These are phyloP conservation scores for Cephalotes varians DNA, from an alignment of 2,888 invertebrate species.

Conservation along the genomic window DNA sequence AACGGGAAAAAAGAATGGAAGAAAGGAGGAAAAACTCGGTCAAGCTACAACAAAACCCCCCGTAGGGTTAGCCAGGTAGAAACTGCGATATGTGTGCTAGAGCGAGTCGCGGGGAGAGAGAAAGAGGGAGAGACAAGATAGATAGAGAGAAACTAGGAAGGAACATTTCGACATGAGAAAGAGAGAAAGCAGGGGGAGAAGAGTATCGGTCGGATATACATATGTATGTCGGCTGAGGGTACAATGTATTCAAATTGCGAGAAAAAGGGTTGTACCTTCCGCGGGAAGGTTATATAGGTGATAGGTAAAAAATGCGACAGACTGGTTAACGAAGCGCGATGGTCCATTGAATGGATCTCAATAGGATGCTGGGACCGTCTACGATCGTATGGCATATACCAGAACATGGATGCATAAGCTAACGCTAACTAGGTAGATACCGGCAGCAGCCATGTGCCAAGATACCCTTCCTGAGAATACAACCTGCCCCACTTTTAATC, in stretches of 20 bases:
- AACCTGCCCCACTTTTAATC: conserved; percentile 59
- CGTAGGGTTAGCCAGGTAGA: conserved; percentile 83
- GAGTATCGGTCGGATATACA: conserved; percentile 84
- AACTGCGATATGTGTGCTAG: conserved; percentile 75
- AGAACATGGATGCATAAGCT: conserved; percentile 24
- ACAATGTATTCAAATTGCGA: conserved; percentile 86
- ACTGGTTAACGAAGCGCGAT: conserved; percentile 86
- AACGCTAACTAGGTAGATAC: conserved; percentile 71
- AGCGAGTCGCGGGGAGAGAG: conserved; percentile 63
- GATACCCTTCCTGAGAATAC: conserved; percentile 38
- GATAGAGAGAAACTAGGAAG: conserved; percentile 44
- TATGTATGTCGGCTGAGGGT: conserved; percentile 85
- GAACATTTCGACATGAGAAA: conserved; percentile 48
- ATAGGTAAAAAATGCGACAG: conserved; percentile 85
- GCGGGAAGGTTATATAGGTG: conserved; percentile 73
- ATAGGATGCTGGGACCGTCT: conserved; percentile 84
- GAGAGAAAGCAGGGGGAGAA: not conserved
- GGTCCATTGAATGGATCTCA: conserved; percentile 84
- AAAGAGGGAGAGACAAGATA: conserved; percentile 45
- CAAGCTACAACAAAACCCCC: conserved; percentile 83
- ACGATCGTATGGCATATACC: conserved; percentile 62
- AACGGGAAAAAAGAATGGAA: conserved; percentile 54
- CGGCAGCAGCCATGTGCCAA: conserved; percentile 66
- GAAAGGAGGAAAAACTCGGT: conserved; percentile 83
- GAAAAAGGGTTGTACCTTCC: conserved; percentile 83